phyloP scores from a whole-genome alignment of 1,140 invertebrate species.

The Pollicipes pollicipes region DNA sequence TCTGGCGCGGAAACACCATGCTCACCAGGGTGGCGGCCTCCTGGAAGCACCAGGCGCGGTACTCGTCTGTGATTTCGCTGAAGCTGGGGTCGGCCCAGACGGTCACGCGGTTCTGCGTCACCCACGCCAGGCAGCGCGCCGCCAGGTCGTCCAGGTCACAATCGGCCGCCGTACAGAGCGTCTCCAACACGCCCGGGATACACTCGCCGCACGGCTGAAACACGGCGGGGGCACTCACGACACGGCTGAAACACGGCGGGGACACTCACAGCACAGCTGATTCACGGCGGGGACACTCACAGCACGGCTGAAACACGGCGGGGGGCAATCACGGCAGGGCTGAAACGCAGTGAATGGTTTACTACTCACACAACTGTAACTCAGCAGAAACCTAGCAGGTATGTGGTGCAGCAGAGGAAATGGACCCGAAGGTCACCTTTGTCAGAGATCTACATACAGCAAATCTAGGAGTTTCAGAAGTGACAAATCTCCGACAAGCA shows the following conservation, averaged over 20 bases:
- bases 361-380: too few species aligned
- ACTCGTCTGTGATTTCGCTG: background rate
- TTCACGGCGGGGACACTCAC: background rate
- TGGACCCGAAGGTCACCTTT: too few species aligned
- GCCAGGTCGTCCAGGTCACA: background rate
- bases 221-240: background rate
- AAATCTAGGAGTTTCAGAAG: too few species aligned
- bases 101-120: background rate
- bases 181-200: background rate
- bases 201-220: background rate
- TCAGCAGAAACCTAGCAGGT: too few species aligned
- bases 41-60: constrained; percentile 1
- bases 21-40: background rate
- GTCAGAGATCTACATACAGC: too few species aligned
- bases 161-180: background rate
- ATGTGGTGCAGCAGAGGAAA: too few species aligned
- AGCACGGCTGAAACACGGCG: too few species aligned
- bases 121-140: background rate
- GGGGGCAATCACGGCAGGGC: too few species aligned
- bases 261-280: background rate
- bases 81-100: background rate
- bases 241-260: too few species aligned
- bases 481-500: too few species aligned
- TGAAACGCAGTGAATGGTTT: too few species aligned
- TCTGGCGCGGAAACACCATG: too few species aligned